Base-by-base conservation (phyloP, 2,888 invertebrate species). In the Scaptomyza polygonia region DNA sequence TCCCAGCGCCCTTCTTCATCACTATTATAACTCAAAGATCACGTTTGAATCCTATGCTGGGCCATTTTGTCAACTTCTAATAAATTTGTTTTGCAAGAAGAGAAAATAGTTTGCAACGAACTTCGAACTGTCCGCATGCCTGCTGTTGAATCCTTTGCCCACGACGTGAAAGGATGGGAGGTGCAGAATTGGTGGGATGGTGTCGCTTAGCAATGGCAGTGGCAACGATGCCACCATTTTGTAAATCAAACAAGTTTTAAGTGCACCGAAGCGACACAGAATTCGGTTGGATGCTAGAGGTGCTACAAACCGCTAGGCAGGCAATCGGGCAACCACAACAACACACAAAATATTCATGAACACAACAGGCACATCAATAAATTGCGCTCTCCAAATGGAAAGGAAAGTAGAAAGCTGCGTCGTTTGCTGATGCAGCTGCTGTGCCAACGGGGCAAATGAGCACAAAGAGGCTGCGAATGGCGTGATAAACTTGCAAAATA, bases 361-460 rank as follows among this genome's bases (percentile, higher is more conserved):
- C 80, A 83, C 77, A 80, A 77, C 80, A 77, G 77, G 71, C 80
- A 83, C 77, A 80, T 83, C 83, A 80, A 83, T 83, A 83, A 80
- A 77, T 77, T 80, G 69, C 66, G 77, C 64, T 70, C 70, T n/a
- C 82, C 76, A 75, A 75, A 66, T 72, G 68, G 52, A 67, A 55
- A 47, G 40, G 59, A 47, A 49, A 36, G 52, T 14, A 39, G 39
- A 63, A 53, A 55, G 49, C 30, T 56, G 73, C 53, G 73, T 66
- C 65, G 73, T 59, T 63, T 69, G 71, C 70, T 70, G 79, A 77
- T 78, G 74, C 78, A 66, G 69, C 63, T 76, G 74, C 44, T 59
- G 29, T 34, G 65, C 66, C 63, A 59, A 2, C n/a, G n/a, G n/a
- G n/a, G n/a, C n/a, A n/a, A n/a, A n/a, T n/a, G n/a, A n/a, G n/a